Evolutionary conservation across 2,797 vertebrate genomes (phyloP).

Genomic region (Microhierax caerulescens): DNA sequence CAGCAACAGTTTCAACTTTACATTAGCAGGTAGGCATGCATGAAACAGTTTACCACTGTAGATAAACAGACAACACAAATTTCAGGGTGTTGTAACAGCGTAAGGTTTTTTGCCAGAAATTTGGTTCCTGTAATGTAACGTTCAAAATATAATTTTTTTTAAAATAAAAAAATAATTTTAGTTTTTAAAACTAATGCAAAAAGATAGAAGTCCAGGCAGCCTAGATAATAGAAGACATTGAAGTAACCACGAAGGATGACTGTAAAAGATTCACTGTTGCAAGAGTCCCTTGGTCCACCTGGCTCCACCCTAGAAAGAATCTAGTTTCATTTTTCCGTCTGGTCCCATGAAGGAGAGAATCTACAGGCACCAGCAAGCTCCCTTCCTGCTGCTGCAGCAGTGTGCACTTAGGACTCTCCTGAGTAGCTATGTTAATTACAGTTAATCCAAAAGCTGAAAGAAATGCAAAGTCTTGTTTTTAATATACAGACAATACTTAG

Average conservation of each 20-base stretch:
- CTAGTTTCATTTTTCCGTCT: neutral
- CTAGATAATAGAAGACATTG: neutral
- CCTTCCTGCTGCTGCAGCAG: neutral
- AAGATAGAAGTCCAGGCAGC: neutral
- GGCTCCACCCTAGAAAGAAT: neutral
- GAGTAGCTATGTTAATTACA: neutral
- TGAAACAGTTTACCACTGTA: neutral
- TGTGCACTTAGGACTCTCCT: neutral
- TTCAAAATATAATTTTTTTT: neutral
- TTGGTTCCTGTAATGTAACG: neutral
- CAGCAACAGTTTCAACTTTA: conserved; percentile 37
- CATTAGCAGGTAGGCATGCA: neutral
- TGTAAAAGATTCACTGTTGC: neutral
- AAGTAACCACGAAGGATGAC: neutral
- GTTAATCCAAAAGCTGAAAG: neutral
- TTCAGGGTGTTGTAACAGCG: neutral
- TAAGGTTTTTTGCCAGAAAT: neutral
- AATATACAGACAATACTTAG: neutral
- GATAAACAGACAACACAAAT: neutral
- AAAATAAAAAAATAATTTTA: neutral
- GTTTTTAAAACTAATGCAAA: neutral
- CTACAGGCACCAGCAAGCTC: neutral
- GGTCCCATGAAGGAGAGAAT: neutral
- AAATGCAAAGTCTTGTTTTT: neutral
- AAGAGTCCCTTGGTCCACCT: neutral